Percentiles rank a stretch among this genome's conserved stretches.
Conservation (phyloP, 2,113 vertebrate genomes). For the Pimephales promelas region DNA sequence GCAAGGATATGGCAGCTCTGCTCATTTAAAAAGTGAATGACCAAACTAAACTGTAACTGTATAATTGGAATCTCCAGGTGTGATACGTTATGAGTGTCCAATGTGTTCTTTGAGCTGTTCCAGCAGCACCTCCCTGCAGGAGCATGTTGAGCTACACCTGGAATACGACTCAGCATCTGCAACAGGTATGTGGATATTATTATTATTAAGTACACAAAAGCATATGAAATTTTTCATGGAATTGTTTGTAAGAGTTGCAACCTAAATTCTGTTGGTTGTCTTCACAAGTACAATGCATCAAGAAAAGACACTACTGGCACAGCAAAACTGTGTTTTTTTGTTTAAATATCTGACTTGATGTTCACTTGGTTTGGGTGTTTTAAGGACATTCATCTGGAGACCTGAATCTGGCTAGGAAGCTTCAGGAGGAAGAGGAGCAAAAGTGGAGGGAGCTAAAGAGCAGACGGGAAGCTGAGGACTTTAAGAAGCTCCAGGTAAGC, state of each 20-base stretch:
- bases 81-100: conserved; percentile 78
- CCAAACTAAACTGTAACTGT: background rate
- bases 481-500: conserved; percentile 88
- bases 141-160: conserved; percentile 89
- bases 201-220: background rate
- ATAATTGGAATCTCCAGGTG: conserved; percentile 45
- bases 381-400: conserved; percentile 68
- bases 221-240: background rate
- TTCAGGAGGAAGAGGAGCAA: conserved; percentile 84
- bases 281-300: background rate
- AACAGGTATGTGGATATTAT: conserved; percentile 13
- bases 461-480: conserved; percentile 80
- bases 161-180: conserved; percentile 64
- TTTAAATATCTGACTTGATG: background rate
- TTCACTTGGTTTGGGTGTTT: background rate
- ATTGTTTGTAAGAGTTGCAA: background rate
- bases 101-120: conserved; percentile 81
- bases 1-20: background rate
- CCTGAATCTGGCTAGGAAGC: conserved; percentile 77
- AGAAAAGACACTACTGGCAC: background rate
- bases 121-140: conserved; percentile 78
- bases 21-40: background rate
- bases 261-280: background rate
- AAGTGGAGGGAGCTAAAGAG: conserved; percentile 72
- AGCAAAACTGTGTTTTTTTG: background rate